Conservation (phyloP, 2,113 vertebrate genomes). For the Pandion haliaetus region DNA sequence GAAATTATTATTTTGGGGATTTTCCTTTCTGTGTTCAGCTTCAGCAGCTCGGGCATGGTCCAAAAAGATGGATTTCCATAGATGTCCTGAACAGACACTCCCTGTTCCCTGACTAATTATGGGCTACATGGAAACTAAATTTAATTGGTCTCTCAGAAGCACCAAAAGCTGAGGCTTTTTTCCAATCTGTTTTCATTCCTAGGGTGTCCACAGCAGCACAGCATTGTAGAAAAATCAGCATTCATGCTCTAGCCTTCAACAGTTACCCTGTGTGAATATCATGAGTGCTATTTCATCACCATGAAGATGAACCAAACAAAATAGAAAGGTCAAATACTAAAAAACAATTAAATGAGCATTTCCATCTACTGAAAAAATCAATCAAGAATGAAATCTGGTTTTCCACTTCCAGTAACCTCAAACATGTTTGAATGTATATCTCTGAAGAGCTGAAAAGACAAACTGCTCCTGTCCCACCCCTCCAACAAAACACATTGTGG, state of each 20-base stretch:
- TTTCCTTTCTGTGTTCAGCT: background rate
- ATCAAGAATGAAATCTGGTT: constrained; percentile 66
- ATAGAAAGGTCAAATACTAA: constrained; percentile 66
- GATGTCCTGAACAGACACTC: background rate
- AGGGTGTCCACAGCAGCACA: background rate
- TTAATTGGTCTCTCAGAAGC: background rate
- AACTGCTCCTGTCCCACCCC: background rate
- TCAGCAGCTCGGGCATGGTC: background rate
- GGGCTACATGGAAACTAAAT: background rate
- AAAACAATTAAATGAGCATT: constrained; percentile 62
- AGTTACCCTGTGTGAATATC: constrained; percentile 34
- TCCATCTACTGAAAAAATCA: constrained; percentile 53
- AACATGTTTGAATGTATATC: constrained; percentile 13
- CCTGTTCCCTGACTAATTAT: background rate
- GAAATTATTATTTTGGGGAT: background rate
- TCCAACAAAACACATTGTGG: background rate
- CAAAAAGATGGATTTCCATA: background rate
- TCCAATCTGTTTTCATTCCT: background rate
- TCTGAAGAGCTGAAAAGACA: constrained; percentile 25
- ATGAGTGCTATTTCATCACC: constrained; percentile 53
- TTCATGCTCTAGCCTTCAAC: background rate
- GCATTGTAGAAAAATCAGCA: background rate
- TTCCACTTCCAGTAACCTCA: constrained; percentile 38
- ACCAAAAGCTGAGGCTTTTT: background rate
- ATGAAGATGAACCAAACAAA: constrained; percentile 53